Evolutionary conservation across 2,888 invertebrate genomes (phyloP).

Genomic region (Phasia obesa): DNA sequence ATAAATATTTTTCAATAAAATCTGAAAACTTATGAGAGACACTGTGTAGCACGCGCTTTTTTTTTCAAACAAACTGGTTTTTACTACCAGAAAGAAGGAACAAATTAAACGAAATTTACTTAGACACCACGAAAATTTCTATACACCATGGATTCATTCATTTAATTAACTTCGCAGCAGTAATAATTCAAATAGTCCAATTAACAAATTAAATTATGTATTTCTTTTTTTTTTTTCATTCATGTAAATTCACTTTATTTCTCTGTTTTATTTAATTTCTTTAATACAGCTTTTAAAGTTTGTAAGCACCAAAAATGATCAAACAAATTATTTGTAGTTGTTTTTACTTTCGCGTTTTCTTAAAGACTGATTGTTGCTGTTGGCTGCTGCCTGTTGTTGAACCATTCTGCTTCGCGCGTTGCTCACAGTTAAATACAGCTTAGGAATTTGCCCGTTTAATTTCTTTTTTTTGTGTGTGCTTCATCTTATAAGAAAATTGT

Average conservation of each 20-base stretch:
- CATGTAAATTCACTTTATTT: neutral
- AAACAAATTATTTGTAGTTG: conserved; percentile 45
- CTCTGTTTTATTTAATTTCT: neutral
- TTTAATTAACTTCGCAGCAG: neutral
- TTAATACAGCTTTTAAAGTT: conserved; percentile 12
- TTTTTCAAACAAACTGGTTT: conserved; percentile 67
- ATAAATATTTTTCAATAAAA: neutral
- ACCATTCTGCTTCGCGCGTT: conserved; percentile 57
- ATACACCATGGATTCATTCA: conserved; percentile 46
- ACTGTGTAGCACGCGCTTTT: conserved; percentile 68
- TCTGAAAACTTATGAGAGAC: neutral
- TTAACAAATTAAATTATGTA: neutral
- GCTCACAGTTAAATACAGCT: conserved; percentile 34
- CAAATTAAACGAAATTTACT: conserved; percentile 40
- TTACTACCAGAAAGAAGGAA: conserved; percentile 18
- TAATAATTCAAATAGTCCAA: neutral
- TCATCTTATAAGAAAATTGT: no score
- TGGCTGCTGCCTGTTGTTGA: conserved; percentile 47
- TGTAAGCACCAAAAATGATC: neutral
- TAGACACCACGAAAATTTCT: conserved; percentile 42
- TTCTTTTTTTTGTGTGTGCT: conserved; percentile 32
- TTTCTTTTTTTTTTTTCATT: neutral
- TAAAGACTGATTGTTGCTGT: conserved; percentile 67
- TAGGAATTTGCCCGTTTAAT: conserved; percentile 34
- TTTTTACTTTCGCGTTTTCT: conserved; percentile 71